phyloP scores from a whole-genome alignment of 1,140 invertebrate species.

The Dinoponera quadriceps region DNA sequence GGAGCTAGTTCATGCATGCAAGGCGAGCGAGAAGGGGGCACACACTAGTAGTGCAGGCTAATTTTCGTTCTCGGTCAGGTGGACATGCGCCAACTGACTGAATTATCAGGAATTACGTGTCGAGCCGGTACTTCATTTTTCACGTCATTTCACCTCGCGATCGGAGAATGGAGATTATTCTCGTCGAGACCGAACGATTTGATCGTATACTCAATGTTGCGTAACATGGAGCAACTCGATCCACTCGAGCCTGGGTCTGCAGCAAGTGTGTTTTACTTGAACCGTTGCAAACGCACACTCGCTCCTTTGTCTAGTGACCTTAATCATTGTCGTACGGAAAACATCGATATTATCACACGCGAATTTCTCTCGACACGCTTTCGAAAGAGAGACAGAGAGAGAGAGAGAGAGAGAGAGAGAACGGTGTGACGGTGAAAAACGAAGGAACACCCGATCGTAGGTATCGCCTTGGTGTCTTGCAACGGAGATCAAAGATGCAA shows the following conservation, averaged over 20 bases:
- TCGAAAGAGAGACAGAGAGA: too few relatives aligned
- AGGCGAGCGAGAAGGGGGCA: slow-evolving; percentile 80
- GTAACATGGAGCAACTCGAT: not conserved
- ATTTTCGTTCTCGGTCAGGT: slow-evolving; percentile 81
- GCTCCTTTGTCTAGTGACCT: not conserved
- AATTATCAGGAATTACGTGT: slow-evolving; percentile 74
- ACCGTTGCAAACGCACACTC: not conserved
- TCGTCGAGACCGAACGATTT: not conserved
- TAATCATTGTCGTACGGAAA: too few relatives aligned
- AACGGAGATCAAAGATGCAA: slow-evolving; percentile 73
- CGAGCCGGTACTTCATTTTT: slow-evolving; percentile 79
- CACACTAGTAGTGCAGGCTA: slow-evolving; percentile 84
- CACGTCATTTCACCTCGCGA: slow-evolving; percentile 51
- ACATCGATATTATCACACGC: too few relatives aligned
- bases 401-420: too few relatives aligned
- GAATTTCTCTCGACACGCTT: not conserved
- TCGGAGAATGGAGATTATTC: not conserved
- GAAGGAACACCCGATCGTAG: slow-evolving; percentile 48
- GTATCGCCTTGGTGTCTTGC: slow-evolving; percentile 58
- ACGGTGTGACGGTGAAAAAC: slow-evolving; percentile 60
- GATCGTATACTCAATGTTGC: slow-evolving; percentile 10
- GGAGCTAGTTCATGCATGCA: slow-evolving; percentile 82
- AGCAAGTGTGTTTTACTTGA: slow-evolving; percentile 7
- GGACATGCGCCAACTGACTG: slow-evolving; percentile 83
- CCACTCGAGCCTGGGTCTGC: not conserved